Percentiles rank a stretch among this genome's conserved stretches.
Evolutionary conservation across 2,113 vertebrate genomes (phyloP).

Genomic region (Peromyscus californicus): DNA sequence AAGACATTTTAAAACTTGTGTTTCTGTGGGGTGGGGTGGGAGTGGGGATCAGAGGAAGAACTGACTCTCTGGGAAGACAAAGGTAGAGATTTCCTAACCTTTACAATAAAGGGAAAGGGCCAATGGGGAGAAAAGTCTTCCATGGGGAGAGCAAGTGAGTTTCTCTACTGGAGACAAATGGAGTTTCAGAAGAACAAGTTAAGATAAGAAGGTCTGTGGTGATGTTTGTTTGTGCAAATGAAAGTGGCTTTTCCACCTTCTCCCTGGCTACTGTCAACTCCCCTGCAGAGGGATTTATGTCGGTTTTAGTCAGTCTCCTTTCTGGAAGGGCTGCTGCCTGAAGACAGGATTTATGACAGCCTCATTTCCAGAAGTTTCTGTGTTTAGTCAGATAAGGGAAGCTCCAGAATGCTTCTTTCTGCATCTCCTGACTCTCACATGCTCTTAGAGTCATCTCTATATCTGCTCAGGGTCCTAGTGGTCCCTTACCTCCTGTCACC

Average conservation of each 20-base stretch:
- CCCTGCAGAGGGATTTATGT: not conserved
- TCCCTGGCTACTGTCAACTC: not conserved
- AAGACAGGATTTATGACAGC: constrained; percentile 11
- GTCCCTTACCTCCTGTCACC: not conserved
- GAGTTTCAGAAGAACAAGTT: constrained; percentile 45
- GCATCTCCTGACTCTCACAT: constrained; percentile 22
- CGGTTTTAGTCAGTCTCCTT: not conserved
- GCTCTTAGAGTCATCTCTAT: not conserved
- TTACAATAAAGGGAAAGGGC: not conserved
- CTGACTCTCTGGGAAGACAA: not conserved
- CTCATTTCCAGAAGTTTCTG: constrained; percentile 53
- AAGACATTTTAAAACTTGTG: constrained; percentile 20
- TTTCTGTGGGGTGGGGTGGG: not conserved
- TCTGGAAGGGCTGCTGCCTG: not conserved
- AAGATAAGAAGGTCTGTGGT: constrained; percentile 20
- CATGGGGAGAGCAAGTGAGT: not conserved
- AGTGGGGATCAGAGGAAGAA: constrained; percentile 6
- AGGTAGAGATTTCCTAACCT: not conserved
- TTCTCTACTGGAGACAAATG: constrained; percentile 39
- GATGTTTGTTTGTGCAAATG: constrained; percentile 14
- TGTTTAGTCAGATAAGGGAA: constrained; percentile 29
- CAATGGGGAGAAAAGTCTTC: not conserved
- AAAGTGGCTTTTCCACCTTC: not conserved
- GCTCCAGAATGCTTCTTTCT: constrained; percentile 17
- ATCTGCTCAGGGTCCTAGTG: not conserved